A percentile compares a stretch with the other conserved stretches of the same genome.
These are phyloP conservation scores for Caenorhabditis remanei DNA, from an alignment of 1,140 invertebrate genomes.

Conservation along the genomic window DNA sequence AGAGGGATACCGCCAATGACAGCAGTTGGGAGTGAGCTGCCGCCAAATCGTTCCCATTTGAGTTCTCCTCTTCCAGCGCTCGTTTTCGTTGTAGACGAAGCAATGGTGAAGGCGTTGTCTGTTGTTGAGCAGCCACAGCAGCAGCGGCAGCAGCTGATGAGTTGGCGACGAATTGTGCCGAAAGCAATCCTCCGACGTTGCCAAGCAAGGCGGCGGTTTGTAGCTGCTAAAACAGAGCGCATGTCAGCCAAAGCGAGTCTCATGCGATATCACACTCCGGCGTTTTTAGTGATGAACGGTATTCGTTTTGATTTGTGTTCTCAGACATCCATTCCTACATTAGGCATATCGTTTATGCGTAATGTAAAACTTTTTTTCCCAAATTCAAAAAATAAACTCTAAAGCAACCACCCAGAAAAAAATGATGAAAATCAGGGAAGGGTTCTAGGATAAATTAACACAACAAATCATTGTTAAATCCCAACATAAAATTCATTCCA, in stretches of 20 bases:
- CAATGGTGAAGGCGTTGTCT: conserved; percentile 46
- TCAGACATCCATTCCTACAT: no score
- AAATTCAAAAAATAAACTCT: not conserved
- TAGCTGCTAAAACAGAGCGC: conserved; percentile 56
- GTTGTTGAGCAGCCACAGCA: conserved; percentile 13
- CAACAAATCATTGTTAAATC: conserved; percentile 28
- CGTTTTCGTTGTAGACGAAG: conserved; percentile 40
- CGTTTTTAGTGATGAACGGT: not conserved
- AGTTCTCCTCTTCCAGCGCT: conserved; percentile 37
- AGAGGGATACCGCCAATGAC: conserved; percentile 56
- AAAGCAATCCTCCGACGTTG: conserved; percentile 54
- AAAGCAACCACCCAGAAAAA: not conserved
- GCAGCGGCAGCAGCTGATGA: conserved; percentile 11
- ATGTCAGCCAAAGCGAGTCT: conserved; percentile 56
- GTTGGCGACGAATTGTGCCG: conserved; percentile 44
- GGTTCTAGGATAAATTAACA: not conserved
- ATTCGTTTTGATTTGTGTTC: not conserved
- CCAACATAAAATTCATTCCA: conserved; percentile 10
- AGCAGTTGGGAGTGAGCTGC: conserved; percentile 45
- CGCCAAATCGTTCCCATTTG: conserved; percentile 33
- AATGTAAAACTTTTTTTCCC: not conserved
- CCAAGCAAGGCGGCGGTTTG: conserved; percentile 52
- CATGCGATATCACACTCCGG: conserved; percentile 38
- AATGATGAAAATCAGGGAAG: not conserved
- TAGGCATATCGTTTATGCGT: no score